Evolutionary conservation across 2,888 invertebrate species (phyloP), one percentile per base, ranked within the genome.

Genomic region (Epinotia nisella): DNA sequence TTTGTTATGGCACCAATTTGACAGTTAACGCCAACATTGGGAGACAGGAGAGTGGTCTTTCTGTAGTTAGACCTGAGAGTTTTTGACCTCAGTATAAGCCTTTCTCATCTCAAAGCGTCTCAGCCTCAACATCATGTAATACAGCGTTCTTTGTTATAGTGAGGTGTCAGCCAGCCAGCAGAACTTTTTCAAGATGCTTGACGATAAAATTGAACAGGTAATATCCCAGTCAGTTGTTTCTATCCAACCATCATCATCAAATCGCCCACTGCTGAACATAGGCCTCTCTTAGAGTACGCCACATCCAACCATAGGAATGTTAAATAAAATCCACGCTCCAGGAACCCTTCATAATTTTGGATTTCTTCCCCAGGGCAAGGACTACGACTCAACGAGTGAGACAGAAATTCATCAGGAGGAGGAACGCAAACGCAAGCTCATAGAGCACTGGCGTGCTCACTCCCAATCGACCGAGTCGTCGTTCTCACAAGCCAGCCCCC

Each of bases 151-250:
- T 83, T 83, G 78, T 95, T 95, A 66, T 95, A 98, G 98, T 88
- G 97, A 97, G 94, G 95, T 97, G 87, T 98, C 98, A 75, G 95
- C 96, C 77, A 98, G 98, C 87, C 98, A 98, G 91, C 95, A 97
- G 85, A 97, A 98, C 87, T 98, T 98, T 94, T 98, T 98, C 94
- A 97, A 96, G 88, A 97, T 98, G 97, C 94, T 98, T 81, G 98
- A 98, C 87, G 97, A 97, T 82, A 98, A 97, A 94, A 98, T 98
- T 85, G 97, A 97, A 90, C 96, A 96, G 92, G 98, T 98, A 94
- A 13, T 19, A 15, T 13, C 3, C 41, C 13, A 35, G 35, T 35
- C 7, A 35, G 35, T 41, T 41, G 35, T 11, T 41, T 41, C 2
- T 13, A n/a, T 45, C 45, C 49, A 49, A 49, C 49, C 15, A 49